A percentile compares a stretch with the other conserved stretches of the same genome.
These are phyloP conservation scores for Oceanites oceanicus DNA, from an alignment of 2,113 vertebrate species.

Conservation along the genomic window DNA sequence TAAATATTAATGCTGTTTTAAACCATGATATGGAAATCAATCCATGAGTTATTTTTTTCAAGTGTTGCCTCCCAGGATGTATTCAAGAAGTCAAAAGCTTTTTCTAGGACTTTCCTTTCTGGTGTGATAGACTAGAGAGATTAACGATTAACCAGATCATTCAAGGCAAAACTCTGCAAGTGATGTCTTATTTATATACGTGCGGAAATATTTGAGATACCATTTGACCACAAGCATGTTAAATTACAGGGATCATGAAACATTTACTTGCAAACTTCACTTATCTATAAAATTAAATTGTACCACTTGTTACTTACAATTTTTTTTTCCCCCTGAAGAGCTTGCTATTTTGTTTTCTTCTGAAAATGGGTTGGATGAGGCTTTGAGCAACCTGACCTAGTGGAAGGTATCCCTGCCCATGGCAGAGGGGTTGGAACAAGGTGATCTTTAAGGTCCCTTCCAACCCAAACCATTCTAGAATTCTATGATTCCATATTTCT, in stretches of 20 bases:
- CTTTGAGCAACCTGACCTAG: not conserved
- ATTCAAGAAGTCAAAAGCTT: conserved; percentile 65
- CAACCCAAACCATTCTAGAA: not conserved
- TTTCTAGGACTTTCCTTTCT: conserved; percentile 55
- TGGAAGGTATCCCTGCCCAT: rapidly evolving
- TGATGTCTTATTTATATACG: not conserved
- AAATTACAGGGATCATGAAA: not conserved
- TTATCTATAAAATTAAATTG: not conserved
- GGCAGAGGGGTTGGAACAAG: not conserved
- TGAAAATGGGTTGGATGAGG: not conserved
- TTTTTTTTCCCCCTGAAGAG: not conserved
- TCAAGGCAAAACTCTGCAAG: not conserved
- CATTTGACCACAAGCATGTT: not conserved
- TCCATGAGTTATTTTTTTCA: conserved; percentile 26
- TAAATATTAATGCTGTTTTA: conserved; percentile 78
- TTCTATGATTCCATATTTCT: not conserved
- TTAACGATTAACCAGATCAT: conserved; percentile 45
- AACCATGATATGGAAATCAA: conserved; percentile 75
- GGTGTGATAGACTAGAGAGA: conserved; percentile 48
- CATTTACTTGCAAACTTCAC: not conserved
- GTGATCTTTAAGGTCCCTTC: not conserved
- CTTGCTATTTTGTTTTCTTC: not conserved
- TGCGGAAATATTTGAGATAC: not conserved
- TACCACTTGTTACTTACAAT: not conserved
- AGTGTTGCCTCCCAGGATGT: conserved; percentile 43